Base-by-base conservation (phyloP, 2,888 invertebrate species). In the Beris morrisii region DNA sequence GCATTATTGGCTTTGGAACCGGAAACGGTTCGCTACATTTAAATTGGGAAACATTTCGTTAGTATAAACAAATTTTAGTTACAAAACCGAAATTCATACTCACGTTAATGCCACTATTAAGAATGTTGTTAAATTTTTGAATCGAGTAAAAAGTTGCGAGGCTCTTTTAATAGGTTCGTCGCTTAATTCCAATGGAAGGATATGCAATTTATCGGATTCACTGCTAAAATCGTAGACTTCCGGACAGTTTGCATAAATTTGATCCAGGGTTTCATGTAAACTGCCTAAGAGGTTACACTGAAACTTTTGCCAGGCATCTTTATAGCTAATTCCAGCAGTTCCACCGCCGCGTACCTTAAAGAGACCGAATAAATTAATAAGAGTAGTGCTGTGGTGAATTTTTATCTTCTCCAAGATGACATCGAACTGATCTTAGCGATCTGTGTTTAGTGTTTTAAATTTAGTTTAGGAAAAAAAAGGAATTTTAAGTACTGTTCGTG, bases 11-110 rank as follows among this genome's bases (percentile, higher is more conserved):
- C 58, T 79, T 79, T 4, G 75, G 50, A 0, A 74, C 75, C 6
- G 78, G 75, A 69, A 74, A 79, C 0, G 78, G 76, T 50, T 78
- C 74, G 13, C 76, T 76, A 48, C 12, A 72, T 32, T 5, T 44
- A 38, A 28, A 48, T 22, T 46, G 4, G 45, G 9, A 30, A 7
- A 64, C 7, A 53, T 22, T 22, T 22, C 22, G 22, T 22, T 22
- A 38, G 38, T 22, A 32, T 6, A 11, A 46, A n/a, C 6, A 66
- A 54, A 4, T 12, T 50, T 52, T 50, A 4, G n/a, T 48, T 0
- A 38, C 7, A 1, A 38, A 38, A 22, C 43, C 7, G 38, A 46
- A 1, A 46, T 48, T 30, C 61, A 53, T 67, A 75, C 74, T 71
- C 70, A 43, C 61, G 61, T 61, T 44, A 75, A 64, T 13, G 74